Evolutionary conservation across 2,797 vertebrate genomes (phyloP).

Genomic region (Anolis apletophallus): DNA sequence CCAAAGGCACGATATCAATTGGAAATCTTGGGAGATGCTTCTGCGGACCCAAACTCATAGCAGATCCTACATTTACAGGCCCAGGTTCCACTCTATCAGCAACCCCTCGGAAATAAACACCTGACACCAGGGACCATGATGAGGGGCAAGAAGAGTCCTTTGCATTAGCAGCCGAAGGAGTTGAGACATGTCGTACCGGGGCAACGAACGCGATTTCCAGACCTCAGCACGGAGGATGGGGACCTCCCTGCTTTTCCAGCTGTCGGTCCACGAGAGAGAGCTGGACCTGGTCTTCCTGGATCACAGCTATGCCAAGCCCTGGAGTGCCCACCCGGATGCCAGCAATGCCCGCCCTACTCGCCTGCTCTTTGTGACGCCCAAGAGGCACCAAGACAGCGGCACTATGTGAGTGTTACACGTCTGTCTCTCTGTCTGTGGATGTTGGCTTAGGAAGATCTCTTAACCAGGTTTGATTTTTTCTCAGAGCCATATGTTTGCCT

Average conservation of each 20-base stretch:
- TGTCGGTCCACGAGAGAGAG: slow-evolving; percentile 93
- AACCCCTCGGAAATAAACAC: too few species aligned
- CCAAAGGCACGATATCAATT: too few species aligned
- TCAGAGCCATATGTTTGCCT: too few species aligned
- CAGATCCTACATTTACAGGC: too few species aligned
- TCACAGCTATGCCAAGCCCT: slow-evolving; percentile 96
- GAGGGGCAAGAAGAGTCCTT: neutral
- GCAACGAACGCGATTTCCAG: slow-evolving; percentile 90
- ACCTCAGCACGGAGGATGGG: slow-evolving; percentile 92
- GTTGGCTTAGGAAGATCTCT: too few species aligned
- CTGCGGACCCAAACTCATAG: too few species aligned
- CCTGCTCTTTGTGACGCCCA: slow-evolving; percentile 90
- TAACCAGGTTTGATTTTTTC: too few species aligned
- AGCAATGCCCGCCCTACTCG: slow-evolving; percentile 94
- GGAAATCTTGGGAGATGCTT: too few species aligned
- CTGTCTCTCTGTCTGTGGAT: neutral
- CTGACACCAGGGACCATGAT: neutral
- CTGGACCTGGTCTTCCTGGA: slow-evolving; percentile 94
- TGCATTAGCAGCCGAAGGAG: slow-evolving; percentile 33
- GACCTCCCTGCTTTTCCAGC: slow-evolving; percentile 93
- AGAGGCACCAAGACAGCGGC: slow-evolving; percentile 85
- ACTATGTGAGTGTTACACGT: slow-evolving; percentile 79
- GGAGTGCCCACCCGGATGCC: slow-evolving; percentile 96
- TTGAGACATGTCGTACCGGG: slow-evolving; percentile 83
- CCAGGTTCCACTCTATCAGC: too few species aligned